Evolutionary conservation across 2,113 vertebrate species (phyloP), one percentile per base, ranked within the genome.

Genomic region (Peromyscus leucopus): DNA sequence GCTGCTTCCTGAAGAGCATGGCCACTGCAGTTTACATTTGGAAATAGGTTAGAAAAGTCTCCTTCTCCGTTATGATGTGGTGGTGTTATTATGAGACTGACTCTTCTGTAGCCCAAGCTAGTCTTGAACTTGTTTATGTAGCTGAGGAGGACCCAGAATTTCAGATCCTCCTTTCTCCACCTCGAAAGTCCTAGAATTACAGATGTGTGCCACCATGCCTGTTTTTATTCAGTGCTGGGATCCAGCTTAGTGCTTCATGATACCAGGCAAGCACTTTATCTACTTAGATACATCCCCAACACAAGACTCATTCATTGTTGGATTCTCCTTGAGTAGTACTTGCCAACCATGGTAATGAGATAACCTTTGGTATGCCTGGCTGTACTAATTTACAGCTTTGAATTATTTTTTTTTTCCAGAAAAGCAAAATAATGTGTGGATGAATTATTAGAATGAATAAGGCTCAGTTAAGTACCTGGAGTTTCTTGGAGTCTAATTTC

Each of bases 341-440:
- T 90, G 59, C 12, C 21, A 82, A 79, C 48, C 26, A 3, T 31
- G 63, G 15, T 36, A 36, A 5, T 21, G 63, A 22, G 78, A 11
- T 33, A n/a, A 46, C n/a, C 17, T 82, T 80, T 92, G 22, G 39
- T 22, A 51, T 12, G 82, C 15, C 39, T 69, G 22, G 16, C 59
- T 13, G 1, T 65, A 78, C 26, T 82, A 46, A 89, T 57, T 86
- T 51, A 78, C 19, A 93, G 33, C 90, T 89, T 85, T 39, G 55
- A 85, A 80, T 42, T 93, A 33, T 12, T n/a, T 74, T 96, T 91
- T 90, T 90, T 94, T 76, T 90, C 39, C 15, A 93, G 78, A 80
- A 84, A 91, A 85, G 42, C 59, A 65, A 46, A 61, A 91, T 65
- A 88, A 76, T 76, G 51, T 97, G 12, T 36, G 65, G 22, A n/a